A percentile compares a stretch with the other conserved stretches of the same genome.
Evolutionary conservation across 1,140 invertebrate species (phyloP).

Genomic region (Bombus soroeensis): DNA sequence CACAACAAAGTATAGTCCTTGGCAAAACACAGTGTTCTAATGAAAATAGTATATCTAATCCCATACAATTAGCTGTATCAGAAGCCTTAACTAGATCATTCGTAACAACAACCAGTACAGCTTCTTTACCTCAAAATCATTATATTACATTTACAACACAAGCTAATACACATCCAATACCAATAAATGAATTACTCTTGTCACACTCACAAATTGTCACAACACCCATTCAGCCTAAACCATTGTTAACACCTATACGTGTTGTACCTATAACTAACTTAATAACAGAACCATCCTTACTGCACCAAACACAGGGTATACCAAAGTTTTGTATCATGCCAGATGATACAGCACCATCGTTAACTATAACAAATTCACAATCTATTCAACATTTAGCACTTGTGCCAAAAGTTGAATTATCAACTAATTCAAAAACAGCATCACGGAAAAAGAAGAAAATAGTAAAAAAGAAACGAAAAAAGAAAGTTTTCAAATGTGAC

Average conservation of each 20-base stretch:
- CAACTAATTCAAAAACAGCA: neutral
- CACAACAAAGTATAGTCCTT: conserved; percentile 56
- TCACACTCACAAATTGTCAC: conserved; percentile 58
- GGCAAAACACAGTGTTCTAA: neutral
- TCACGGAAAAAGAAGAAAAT: conserved; percentile 14
- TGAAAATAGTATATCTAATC: neutral
- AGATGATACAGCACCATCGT: conserved; percentile 54
- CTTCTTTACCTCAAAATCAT: conserved; percentile 32
- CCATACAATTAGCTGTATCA: conserved; percentile 2
- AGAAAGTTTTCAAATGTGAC: conserved; percentile 73
- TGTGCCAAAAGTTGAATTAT: conserved; percentile 26
- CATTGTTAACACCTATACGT: conserved; percentile 73
- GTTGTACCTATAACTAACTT: conserved; percentile 78
- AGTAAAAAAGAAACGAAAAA: conserved; percentile 35
- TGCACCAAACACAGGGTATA: conserved; percentile 77
- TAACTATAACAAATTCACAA: conserved; percentile 16
- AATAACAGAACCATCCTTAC: conserved; percentile 76
- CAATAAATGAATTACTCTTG: conserved; percentile 69
- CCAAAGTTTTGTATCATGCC: conserved; percentile 79
- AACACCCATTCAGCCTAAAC: conserved; percentile 63
- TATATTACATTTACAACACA: conserved; percentile 55
- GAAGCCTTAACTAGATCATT: neutral
- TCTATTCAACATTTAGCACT: conserved; percentile 4
- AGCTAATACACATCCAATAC: conserved; percentile 51
- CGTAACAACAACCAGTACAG: neutral